Evolutionary conservation across 2,797 vertebrate species (phyloP).

Genomic region (Neopelma chrysocephalum): DNA sequence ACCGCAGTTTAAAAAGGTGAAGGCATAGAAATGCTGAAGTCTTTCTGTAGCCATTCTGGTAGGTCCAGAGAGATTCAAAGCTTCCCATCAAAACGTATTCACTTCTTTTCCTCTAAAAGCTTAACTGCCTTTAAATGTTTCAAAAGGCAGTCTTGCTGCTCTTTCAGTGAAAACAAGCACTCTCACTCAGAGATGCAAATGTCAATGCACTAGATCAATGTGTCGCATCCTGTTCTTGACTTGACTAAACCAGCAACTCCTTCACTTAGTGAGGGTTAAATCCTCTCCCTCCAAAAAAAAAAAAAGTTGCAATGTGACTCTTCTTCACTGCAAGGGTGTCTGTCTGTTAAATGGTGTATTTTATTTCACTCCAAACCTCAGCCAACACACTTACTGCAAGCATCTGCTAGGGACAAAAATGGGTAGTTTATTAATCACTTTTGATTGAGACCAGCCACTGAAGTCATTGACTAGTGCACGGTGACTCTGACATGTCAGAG

Average conservation of each 20-base stretch:
- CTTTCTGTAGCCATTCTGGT: background rate
- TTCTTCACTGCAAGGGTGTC: background rate
- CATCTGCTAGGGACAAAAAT: background rate
- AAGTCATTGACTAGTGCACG: background rate
- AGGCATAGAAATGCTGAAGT: background rate
- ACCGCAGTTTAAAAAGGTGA: background rate
- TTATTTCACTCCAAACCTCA: background rate
- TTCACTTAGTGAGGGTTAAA: background rate
- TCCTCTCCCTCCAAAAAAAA: background rate
- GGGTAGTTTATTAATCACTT: background rate
- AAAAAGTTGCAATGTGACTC: background rate
- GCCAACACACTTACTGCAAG: background rate
- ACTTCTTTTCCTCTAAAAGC: constrained; percentile 26
- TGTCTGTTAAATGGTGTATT: background rate
- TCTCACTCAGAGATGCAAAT: constrained; percentile 37
- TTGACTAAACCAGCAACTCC: constrained; percentile 44
- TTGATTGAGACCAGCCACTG: background rate
- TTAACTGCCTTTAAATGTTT: constrained; percentile 48
- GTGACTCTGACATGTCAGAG: background rate
- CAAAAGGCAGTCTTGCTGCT: constrained; percentile 21
- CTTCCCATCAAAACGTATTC: constrained; percentile 4
- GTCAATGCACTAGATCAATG: constrained; percentile 15
- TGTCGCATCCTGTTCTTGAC: background rate
- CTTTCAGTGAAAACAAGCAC: constrained; percentile 23
- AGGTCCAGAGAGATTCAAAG: background rate